phyloP scores from a whole-genome alignment of 2,888 invertebrate species.

The Zhengitettix transpicula region DNA sequence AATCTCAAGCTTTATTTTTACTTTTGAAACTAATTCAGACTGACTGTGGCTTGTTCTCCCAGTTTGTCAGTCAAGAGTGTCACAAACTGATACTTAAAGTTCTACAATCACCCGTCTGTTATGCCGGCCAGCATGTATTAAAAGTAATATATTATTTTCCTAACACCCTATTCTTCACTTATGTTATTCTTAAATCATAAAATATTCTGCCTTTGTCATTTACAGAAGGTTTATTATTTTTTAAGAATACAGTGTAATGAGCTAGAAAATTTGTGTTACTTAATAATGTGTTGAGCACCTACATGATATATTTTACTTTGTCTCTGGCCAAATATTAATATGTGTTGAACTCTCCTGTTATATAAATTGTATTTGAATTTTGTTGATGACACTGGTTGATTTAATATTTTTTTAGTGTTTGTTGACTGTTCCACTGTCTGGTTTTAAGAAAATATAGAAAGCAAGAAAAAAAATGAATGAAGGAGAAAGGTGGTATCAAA shows the following conservation, averaged over 20 bases:
- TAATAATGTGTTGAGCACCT: no score
- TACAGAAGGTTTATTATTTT: background rate
- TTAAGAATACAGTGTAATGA: no score
- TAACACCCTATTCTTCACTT: background rate
- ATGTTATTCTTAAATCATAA: background rate
- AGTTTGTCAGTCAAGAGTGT: constrained; percentile 37
- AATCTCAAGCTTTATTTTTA: constrained; percentile 42
- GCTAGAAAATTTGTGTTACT: background rate
- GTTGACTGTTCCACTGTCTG: no score
- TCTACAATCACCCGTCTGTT: constrained; percentile 39
- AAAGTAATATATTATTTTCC: constrained; percentile 24
- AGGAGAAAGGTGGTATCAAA: no score
- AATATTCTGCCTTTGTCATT: background rate
- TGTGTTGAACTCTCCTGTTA: no score
- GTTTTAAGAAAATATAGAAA: no score
- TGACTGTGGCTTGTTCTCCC: constrained; percentile 41
- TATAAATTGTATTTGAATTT: no score
- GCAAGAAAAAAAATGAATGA: no score
- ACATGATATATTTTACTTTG: no score
- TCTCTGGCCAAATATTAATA: no score
- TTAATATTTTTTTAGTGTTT: no score
- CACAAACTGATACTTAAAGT: constrained; percentile 35
- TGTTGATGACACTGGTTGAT: no score
- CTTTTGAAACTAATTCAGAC: constrained; percentile 39
- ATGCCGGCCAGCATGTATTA: constrained; percentile 39